Conservation (phyloP, 2,113 vertebrate genomes). For the Oreotrochilus melanogaster region DNA sequence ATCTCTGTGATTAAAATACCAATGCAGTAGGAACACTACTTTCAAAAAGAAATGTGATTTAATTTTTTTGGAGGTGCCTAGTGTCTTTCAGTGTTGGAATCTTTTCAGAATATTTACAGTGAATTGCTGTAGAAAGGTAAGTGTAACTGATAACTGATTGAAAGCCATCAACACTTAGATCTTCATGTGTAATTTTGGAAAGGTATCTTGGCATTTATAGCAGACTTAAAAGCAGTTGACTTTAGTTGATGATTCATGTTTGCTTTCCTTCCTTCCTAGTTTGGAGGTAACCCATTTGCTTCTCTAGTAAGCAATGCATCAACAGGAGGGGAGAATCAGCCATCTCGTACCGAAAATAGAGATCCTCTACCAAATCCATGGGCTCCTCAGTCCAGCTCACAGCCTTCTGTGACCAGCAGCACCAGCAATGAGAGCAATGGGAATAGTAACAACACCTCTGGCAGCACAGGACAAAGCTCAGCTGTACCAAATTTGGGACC, state of each 20-base stretch:
- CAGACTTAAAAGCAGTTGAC: background rate
- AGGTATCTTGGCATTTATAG: background rate
- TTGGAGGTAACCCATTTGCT: conserved; percentile 87
- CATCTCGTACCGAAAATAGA: conserved; percentile 85
- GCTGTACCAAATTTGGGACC: conserved; percentile 69
- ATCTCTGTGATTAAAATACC: background rate
- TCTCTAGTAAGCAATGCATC: conserved; percentile 82
- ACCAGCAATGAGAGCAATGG: conserved; percentile 27
- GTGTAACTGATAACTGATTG: background rate
- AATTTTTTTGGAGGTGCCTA: background rate
- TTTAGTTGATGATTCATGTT: background rate
- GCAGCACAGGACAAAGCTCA: conserved; percentile 62
- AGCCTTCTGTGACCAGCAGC: conserved; percentile 57
- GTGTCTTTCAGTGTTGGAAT: background rate
- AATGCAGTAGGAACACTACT: background rate
- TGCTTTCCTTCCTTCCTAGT: conserved; percentile 72
- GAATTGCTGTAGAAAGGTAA: background rate
- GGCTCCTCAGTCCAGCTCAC: conserved; percentile 76
- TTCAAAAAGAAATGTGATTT: background rate
- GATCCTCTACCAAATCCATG: conserved; percentile 86
- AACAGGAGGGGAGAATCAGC: conserved; percentile 79
- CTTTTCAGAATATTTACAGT: background rate
- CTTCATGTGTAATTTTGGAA: background rate
- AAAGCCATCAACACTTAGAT: background rate
- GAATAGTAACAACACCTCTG: conserved; percentile 36